Base-by-base conservation (phyloP, 2,888 invertebrate genomes). In the Polyommatus iphigenia region DNA sequence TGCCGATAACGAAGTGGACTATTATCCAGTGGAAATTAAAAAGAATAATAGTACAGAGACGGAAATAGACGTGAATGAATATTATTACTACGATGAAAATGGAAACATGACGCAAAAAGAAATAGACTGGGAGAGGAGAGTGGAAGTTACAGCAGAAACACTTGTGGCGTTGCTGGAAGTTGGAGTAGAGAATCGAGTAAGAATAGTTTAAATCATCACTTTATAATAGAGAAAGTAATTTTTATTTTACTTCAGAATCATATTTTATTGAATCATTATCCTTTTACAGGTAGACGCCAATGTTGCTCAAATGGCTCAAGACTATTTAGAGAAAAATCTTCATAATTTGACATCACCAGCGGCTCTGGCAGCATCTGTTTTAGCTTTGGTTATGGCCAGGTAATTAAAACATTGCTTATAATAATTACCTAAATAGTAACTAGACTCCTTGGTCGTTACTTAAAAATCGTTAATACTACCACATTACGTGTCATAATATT, bases 101-200 rank as follows among this genome's bases (percentile, higher is more conserved):
- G 94, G 94, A 3, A 95, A 95, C 83, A 90, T 94, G 89, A 94
- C 93, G 0, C 84, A 92, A 57, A 91, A 94, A 59, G 89, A 91
- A 80, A 89, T 94, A 78, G 88, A 93, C 75, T 90, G 95, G 86
- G 95, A 95, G 81, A 92, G 95, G 80, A 94, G 91, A 78, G 94
- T 95, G 6, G 95, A 95, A 88, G 93, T 95, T 0, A 96, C 96
- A 0, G 96, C 96, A 0, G 95, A 96, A 83, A 96, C 96, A 1
- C 88, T 96, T 73, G 94, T 94, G 1, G 91, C 95, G 32, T 89
- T 96, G 13, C 91, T 95, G 81, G 95, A 96, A 90, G 95, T 96
- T 81, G 96, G 95, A 77, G 91, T 95, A 46, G 95, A 95, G 82
- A 94, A 91, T 85, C 92, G 95, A 88, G 95, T 95, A 84, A 81